Conservation (phyloP, 2,113 vertebrate species). For the Dromaius novaehollandiae region DNA sequence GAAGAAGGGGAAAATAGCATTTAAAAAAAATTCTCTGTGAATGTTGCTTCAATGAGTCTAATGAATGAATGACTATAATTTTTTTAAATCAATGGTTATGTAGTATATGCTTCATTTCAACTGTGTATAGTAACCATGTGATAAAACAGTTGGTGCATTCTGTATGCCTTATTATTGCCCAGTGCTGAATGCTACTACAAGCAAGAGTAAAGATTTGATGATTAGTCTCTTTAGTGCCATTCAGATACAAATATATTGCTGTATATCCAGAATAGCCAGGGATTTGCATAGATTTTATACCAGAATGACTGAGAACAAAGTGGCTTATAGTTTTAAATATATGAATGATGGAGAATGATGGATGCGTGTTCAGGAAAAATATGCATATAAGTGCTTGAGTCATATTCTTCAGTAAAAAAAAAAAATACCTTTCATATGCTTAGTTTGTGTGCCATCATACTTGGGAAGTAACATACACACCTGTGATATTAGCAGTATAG, state of each 20-base stretch:
- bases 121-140: accelerated
- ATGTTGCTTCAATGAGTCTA: not conserved
- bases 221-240: not conserved
- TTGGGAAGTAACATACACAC: not conserved
- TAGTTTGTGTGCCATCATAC: not conserved
- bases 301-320: not conserved
- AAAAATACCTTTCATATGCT: not conserved
- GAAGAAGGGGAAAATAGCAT: not conserved
- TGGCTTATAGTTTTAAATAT: not conserved
- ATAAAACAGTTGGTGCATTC: not conserved
- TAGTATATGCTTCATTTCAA: not conserved
- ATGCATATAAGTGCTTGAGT: not conserved
- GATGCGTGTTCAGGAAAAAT: not conserved
- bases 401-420: not conserved
- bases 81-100: not conserved
- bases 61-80: not conserved
- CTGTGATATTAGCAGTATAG: not conserved
- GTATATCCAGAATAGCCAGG: not conserved
- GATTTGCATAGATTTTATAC: not conserved
- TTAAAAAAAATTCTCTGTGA: not conserved
- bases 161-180: not conserved
- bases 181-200: not conserved
- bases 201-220: not conserved
- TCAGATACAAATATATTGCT: not conserved
- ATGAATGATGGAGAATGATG: not conserved